Evolutionary conservation across 2,113 vertebrate genomes (phyloP).

Genomic region (Ellobius talpinus): DNA sequence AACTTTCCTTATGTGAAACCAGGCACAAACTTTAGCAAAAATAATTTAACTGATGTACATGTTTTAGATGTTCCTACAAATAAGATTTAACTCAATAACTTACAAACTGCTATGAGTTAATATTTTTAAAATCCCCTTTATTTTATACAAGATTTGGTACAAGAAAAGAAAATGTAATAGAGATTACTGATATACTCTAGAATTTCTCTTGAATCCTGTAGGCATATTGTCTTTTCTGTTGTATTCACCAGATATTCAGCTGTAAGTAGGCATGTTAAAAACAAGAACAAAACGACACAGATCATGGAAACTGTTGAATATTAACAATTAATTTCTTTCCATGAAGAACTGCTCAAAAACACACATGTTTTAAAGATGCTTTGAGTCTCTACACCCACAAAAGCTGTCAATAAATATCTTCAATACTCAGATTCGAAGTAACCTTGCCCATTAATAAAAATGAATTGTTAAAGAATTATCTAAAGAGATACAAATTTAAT

Average conservation of each 20-base stretch:
- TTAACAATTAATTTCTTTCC: neutral
- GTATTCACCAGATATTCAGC: neutral
- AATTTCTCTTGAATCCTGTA: neutral
- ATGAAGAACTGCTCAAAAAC: neutral
- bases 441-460: neutral
- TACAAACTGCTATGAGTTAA: neutral
- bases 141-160: neutral
- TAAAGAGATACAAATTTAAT: neutral
- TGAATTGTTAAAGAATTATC: neutral
- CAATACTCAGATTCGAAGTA: neutral
- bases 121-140: neutral
- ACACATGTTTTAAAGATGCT: neutral
- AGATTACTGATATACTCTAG: neutral
- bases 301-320: neutral
- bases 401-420: neutral
- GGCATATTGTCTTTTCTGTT: neutral
- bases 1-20: neutral
- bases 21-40: neutral
- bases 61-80: neutral
- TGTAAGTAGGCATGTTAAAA: neutral
- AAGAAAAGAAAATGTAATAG: neutral
- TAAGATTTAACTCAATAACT: neutral
- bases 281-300: neutral
- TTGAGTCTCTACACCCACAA: neutral
- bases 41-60: neutral